Conservation (phyloP, 2,888 invertebrate species). For the Baronia brevicornis region DNA sequence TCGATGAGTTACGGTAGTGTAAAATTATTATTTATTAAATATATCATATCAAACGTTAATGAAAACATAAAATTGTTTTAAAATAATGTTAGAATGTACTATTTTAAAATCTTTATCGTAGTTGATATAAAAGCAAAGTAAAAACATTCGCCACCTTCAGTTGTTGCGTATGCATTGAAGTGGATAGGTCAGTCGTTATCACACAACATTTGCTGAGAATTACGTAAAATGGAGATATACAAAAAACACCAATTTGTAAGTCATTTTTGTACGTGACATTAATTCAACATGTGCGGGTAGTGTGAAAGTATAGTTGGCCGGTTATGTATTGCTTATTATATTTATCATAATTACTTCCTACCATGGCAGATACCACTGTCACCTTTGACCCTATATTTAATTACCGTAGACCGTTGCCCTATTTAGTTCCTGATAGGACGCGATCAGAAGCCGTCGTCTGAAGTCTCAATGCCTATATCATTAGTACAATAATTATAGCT, state of each 20-base stretch:
- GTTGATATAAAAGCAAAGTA: constrained; percentile 12
- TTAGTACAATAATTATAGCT: not conserved
- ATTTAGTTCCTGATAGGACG: constrained; percentile 3
- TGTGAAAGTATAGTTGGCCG: constrained; percentile 7
- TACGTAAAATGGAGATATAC: constrained; percentile 16
- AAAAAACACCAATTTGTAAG: constrained; percentile 15
- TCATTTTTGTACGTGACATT: not conserved
- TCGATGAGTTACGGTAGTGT: no score
- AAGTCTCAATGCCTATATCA: no score
- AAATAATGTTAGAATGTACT: no score
- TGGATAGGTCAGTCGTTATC: constrained; percentile 7
- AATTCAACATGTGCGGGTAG: not conserved
- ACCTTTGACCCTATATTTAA: constrained; percentile 13
- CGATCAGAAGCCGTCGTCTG: not conserved
- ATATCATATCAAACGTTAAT: no score
- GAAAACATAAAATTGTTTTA: constrained; percentile 1
- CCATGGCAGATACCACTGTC: constrained; percentile 9
- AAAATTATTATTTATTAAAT: no score
- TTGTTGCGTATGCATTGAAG: constrained; percentile 3
- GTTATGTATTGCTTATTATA: constrained; percentile 2
- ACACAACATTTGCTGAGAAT: not conserved
- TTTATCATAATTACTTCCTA: constrained; percentile 10
- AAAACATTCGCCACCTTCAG: constrained; percentile 11
- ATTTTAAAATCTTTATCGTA: constrained; percentile 2
- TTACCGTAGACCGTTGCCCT: constrained; percentile 1